Percentiles rank a stretch among this genome's conserved stretches.
Evolutionary conservation across 35 echinoderm and acorn worm genomes (phyloP).

Genomic region (Stichopus chloronotus): DNA sequence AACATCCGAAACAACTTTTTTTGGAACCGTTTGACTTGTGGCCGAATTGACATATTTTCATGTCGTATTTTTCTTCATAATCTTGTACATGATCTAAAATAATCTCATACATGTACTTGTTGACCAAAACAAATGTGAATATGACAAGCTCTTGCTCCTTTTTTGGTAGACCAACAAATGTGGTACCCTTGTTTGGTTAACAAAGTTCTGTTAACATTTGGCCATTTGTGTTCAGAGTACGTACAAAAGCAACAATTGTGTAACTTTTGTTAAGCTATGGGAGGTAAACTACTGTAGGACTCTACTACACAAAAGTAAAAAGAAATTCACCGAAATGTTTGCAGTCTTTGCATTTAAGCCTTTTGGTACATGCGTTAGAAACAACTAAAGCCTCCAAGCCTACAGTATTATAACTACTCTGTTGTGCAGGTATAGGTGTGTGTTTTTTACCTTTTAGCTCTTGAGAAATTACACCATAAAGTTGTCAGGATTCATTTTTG

Average conservation of each 20-base stretch:
- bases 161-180: neutral
- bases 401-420: too few species aligned
- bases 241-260: neutral
- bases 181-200: neutral
- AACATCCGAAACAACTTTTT: neutral
- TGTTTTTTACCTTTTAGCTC: too few species aligned
- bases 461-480: too few species aligned
- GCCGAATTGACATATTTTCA: neutral
- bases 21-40: neutral
- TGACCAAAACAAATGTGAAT: neutral
- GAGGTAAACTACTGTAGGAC: too few species aligned
- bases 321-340: too few species aligned
- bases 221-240: neutral
- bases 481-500: too few species aligned
- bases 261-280: neutral
- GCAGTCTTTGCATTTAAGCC: too few species aligned
- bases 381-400: too few species aligned
- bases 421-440: too few species aligned
- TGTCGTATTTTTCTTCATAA: neutral
- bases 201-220: neutral
- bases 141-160: neutral
- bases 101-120: conserved; percentile 4
- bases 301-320: too few species aligned
- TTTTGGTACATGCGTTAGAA: too few species aligned
- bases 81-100: too few species aligned